Base-by-base conservation (phyloP, 2,113 vertebrate species). In the Larimichthys polyactis region DNA sequence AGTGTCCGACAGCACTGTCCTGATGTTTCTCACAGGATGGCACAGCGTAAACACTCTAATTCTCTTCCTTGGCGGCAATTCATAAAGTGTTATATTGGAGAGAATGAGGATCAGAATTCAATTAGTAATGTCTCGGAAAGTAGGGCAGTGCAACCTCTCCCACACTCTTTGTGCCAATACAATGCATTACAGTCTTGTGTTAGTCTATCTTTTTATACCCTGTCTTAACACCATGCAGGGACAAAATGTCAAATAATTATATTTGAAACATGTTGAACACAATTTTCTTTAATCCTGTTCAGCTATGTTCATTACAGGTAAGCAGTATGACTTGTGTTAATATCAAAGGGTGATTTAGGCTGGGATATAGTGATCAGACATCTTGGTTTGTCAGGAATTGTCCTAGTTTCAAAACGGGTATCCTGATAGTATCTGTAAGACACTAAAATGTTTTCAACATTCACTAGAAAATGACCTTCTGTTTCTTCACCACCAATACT, bases 21-120 rank as follows among this genome's bases (percentile, higher is more conserved):
- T 48, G 62, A 71, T 85, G 76, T 75, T 67, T 46, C 20, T 74
- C 69, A 51, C 49, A 71, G 69, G 49, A 78, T 9, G 8, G 12
- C 1, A 15, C 44, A 55, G 40, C 7, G 29, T 71, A 75, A 80
- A 81, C 76, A 77, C 20, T 69, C 40, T 62, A n/a, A 73, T 81
- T 79, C 71, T 84, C 71, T 54, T 76, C 58, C 17, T 78, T 62
- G 73, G 64, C 24, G 20, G 62, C 51, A 11, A 86, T 60, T 86
- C 70, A 76, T 76, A 77, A 84, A 80, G 59, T 75, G 67, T 78
- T 64, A 64, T 51, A 29, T 6, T 75, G 60, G 52, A 46, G 36
- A 72, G 82, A 91, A 70, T 67, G 44, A 77, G 63, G 57, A 68
- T 44, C 76, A 77, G 24, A 87, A 87, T 79, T 78, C 49, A 75